Evolutionary conservation across 2,797 vertebrate species (phyloP).

Genomic region (Spinus pinus): DNA sequence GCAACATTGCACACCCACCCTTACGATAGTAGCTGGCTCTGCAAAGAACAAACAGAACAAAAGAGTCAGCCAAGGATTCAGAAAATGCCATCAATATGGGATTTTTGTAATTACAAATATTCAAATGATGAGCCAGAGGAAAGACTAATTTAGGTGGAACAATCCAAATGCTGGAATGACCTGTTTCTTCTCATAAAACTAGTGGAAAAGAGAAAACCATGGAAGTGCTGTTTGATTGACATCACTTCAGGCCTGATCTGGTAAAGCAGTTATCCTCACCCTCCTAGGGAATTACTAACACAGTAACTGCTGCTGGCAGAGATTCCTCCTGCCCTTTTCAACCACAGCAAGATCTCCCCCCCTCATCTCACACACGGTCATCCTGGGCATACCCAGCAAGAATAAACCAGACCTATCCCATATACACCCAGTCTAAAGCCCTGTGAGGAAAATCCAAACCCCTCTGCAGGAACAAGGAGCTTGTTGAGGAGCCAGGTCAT

Average conservation of each 20-base stretch:
- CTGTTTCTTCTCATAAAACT: not conserved
- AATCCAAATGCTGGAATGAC: not conserved
- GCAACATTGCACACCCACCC: constrained; percentile 96
- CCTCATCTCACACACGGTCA: not conserved
- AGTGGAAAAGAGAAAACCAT: not conserved
- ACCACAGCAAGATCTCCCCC: not conserved
- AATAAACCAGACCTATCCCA: not conserved
- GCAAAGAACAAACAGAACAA: constrained; percentile 3
- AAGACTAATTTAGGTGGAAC: not conserved
- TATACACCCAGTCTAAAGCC: not conserved
- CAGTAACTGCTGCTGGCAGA: not conserved
- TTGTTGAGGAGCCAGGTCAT: not conserved
- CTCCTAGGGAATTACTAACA: not conserved
- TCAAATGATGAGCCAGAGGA: not conserved
- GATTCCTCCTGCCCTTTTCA: not conserved
- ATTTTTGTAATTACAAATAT: not conserved
- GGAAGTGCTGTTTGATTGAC: not conserved
- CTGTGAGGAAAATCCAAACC: not conserved
- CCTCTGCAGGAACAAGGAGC: not conserved
- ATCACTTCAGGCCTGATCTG: not conserved
- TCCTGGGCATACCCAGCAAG: not conserved
- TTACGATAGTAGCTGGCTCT: constrained; percentile 98
- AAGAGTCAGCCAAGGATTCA: not conserved
- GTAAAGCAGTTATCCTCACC: not conserved
- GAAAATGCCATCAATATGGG: not conserved